Base-by-base conservation (phyloP, 2,888 invertebrate genomes). In the Criorhina ranunculi region DNA sequence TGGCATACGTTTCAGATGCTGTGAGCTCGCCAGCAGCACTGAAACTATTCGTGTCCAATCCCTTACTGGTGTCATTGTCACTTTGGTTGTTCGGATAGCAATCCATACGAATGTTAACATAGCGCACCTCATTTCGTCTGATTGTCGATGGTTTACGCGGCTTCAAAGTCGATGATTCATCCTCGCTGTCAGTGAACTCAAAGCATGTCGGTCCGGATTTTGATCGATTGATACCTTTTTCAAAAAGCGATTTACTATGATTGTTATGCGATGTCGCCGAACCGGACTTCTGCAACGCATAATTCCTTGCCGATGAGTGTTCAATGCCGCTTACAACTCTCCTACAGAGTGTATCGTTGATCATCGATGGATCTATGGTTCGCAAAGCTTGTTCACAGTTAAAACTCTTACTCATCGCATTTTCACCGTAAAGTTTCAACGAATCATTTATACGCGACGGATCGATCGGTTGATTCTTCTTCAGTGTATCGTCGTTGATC, bases 391-490 rank as follows among this genome's bases (percentile, higher is more conserved):
- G 89, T 85, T 91, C 92, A 79, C 92, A 92, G 86, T 91, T 92
- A 70, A 91, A 91, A 88, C 92, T 92, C 87, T 92, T 92, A 87
- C 92, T 92, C 91, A 92, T 91, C 9, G 88, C 90, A 69, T 92
- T 92, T 57, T 91, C 91, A 51, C 92, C 92, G 70, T 92, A 92
- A 2, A 92, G 87, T 79, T 92, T 92, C 1, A 92, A 87, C 0
- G 92, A 92, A 81, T 92, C 92, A 73, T 92, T 91, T 79, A 92
- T 92, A 42, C 92, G 89, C 15, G 92, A 92, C 3, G 92, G 92
- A 90, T 92, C 92, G 29, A 92, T 92, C n/a, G 92, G 92, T 86
- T 92, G 92, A 86, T 92, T 92, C 2, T 90, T 90, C 87, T 92
- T 92, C 1, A 92, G 85, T 1, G 92, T 91, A 73, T 89, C 91